Base-by-base conservation (phyloP, 2,888 invertebrate species). In the Melanophora roralis region DNA sequence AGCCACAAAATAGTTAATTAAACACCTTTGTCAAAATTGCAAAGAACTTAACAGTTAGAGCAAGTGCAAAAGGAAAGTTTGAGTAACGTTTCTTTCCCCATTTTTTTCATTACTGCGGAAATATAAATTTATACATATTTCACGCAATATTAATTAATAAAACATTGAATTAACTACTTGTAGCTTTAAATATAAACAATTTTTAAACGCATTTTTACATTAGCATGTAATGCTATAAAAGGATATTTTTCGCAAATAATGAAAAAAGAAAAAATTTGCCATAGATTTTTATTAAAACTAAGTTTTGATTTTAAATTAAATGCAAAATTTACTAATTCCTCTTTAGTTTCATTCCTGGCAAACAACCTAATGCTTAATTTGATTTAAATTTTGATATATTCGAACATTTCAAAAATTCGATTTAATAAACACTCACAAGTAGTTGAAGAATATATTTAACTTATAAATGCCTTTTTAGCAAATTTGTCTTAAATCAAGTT, bases 101-200 rank as follows among this genome's bases (percentile, higher is more conserved):
- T 14, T 38, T 2, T 19, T 53, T 71, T 36, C 9, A 9, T 36
- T 7, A 14, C 7, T 38, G 19, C 19, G 32, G 47, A 43, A 62
- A 55, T 62, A 71, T 71, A 71, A 72, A 74, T 74, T 65, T 45
- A 62, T 73, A 73, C 57, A 76, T 53, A 78, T 68, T 78, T 75
- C 69, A 75, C 74, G 74, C 79, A 75, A 75, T 65, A 79, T 79
- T 53, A 75, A 74, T 79, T 75, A 79, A 79, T 71, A 71, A 71
- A 71, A 79, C 74, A 79, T 79, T 79, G 79, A 79, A 75, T 79
- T 75, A 51, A 19, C 36, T 16, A 65, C 65, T 65, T 9, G 65
- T 23, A 47, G 19, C 40, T 64, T 47, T 5, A 59, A 49, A 38
- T 23, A 32, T 9, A 43, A 34, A 55, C 7, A 34, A n/a, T n/a